A percentile compares a stretch with the other conserved stretches of the same genome.
phyloP scores from a whole-genome alignment of 2,797 vertebrate genomes.

The Lepilemur septentrionalis region DNA sequence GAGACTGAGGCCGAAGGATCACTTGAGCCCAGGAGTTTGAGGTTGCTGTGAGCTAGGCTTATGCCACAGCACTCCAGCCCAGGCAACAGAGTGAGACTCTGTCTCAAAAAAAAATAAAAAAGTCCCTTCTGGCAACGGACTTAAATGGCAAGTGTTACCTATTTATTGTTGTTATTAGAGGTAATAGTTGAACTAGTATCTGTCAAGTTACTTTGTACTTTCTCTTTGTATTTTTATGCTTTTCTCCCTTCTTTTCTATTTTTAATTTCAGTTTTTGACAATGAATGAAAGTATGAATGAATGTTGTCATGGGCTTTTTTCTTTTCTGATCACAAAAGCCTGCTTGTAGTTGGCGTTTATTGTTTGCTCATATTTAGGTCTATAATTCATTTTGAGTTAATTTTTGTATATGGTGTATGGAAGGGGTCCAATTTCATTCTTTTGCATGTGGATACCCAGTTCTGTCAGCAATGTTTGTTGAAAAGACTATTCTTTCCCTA shows the following conservation, averaged over 20 bases:
- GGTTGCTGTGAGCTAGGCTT: no score
- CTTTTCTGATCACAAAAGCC: not conserved
- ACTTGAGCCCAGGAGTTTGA: no score
- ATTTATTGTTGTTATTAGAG: not conserved
- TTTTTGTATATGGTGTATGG: not conserved
- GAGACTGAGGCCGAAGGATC: no score
- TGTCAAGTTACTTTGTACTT: not conserved
- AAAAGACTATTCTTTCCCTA: not conserved
- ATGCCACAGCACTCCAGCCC: no score
- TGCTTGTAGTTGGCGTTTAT: not conserved
- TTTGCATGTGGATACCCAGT: not conserved
- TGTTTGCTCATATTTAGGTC: not conserved
- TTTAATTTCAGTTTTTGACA: not conserved
- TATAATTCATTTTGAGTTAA: not conserved
- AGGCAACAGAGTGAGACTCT: no score
- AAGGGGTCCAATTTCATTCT: not conserved
- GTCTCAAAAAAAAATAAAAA: no score
- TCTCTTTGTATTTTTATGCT: not conserved
- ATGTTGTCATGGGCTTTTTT: not conserved
- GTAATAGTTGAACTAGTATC: not conserved
- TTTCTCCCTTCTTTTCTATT: not conserved
- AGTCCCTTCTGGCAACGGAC: not conserved
- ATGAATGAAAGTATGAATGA: not conserved
- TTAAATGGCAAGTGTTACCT: not conserved
- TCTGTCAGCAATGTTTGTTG: not conserved